Conservation (phyloP, 2,888 invertebrate species). For the Mesochorus sp. region DNA sequence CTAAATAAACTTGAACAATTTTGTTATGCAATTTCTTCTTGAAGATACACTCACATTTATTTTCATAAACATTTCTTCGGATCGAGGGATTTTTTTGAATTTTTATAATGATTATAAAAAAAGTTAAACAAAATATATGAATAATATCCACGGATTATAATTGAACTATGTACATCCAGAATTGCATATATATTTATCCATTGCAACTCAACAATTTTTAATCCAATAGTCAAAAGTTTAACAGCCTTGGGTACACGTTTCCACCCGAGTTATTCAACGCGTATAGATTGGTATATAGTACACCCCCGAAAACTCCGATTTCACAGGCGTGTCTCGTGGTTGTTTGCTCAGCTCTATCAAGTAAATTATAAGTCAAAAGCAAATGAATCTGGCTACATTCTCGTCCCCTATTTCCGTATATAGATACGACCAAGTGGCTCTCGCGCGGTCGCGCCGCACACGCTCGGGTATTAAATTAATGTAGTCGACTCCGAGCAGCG, state of each 20-base stretch:
- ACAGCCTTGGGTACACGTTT: not conserved
- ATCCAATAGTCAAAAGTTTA: no score
- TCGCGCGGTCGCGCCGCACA: conserved; percentile 70
- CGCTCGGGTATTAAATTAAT: conserved; percentile 79
- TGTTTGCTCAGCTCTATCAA: conserved; percentile 9
- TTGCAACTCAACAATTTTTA: no score
- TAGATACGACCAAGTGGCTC: conserved; percentile 66
- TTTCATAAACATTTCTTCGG: no score
- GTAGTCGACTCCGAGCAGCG: conserved; percentile 78
- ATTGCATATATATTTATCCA: no score
- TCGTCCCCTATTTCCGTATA: conserved; percentile 64
- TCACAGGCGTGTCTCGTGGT: not conserved
- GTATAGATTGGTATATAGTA: not conserved
- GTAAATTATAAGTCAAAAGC: conserved; percentile 40
- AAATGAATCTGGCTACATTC: conserved; percentile 61
- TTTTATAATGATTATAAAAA: no score
- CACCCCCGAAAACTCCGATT: not conserved
- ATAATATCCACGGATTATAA: no score
- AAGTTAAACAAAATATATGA: no score
- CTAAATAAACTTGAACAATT: not conserved
- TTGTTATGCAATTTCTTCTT: no score
- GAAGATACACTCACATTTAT: no score
- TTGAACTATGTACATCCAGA: no score
- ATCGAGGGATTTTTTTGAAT: no score
- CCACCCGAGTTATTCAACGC: not conserved